Evolutionary conservation across 1,140 invertebrate species (phyloP).

Genomic region (Zaprionus kolodkinae): DNA sequence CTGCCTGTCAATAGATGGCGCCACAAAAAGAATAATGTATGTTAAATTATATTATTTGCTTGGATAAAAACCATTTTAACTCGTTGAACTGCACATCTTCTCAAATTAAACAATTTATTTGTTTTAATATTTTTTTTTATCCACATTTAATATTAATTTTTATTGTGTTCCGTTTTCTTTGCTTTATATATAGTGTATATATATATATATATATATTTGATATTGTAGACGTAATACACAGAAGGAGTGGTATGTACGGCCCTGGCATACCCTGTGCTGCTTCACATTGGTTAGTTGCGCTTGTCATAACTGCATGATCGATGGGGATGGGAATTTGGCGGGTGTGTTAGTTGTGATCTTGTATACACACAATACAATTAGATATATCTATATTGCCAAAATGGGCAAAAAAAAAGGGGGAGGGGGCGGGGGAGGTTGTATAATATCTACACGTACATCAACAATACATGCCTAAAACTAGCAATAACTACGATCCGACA

Average conservation of each 20-base stretch:
- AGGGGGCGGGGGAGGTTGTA: not conserved
- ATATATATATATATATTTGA: constrained; percentile 41
- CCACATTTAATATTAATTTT: constrained; percentile 43
- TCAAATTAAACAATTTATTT: not conserved
- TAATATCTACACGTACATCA: not conserved
- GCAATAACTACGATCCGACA: constrained; percentile 30
- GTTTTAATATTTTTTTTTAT: constrained; percentile 14
- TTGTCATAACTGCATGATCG: constrained; percentile 26
- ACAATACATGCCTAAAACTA: constrained; percentile 33
- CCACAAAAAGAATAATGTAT: too few species aligned
- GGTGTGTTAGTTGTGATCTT: constrained; percentile 9
- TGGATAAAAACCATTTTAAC: too few species aligned
- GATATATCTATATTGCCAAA: constrained; percentile 61
- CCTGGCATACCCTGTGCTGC: constrained; percentile 30
- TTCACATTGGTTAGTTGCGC: constrained; percentile 55
- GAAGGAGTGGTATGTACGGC: not conserved
- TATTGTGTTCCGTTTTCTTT: constrained; percentile 41
- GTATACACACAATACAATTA: constrained; percentile 37
- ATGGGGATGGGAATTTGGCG: not conserved
- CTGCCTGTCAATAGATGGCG: not conserved
- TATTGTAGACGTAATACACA: constrained; percentile 23
- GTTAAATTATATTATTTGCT: too few species aligned
- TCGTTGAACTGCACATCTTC: too few species aligned
- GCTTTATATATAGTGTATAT: constrained; percentile 21
- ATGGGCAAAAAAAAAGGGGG: constrained; percentile 43